Conservation (phyloP, 1,140 invertebrate genomes). For the Pachypeltis micranthus region DNA sequence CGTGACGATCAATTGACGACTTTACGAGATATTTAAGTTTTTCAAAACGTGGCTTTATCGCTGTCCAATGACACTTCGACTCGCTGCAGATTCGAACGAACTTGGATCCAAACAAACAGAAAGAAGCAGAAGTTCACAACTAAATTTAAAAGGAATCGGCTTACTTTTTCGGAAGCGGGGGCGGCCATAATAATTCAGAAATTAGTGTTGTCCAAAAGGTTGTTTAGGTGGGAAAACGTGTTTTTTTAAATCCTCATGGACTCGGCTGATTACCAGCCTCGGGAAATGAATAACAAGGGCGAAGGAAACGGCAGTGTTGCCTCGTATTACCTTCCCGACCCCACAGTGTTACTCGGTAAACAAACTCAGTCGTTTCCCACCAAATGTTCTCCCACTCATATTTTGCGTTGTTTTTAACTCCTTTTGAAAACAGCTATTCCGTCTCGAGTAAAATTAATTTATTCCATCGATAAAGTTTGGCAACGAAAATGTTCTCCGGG, state of each 20-base stretch:
- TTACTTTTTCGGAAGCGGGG: conserved; percentile 12
- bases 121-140: not conserved
- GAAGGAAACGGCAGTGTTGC: not conserved
- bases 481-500: too few species aligned
- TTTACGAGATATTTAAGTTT: not conserved
- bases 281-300: too few species aligned
- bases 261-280: not conserved
- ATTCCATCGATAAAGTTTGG: too few species aligned
- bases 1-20: too few species aligned
- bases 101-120: not conserved
- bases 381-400: too few species aligned
- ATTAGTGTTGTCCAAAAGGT: not conserved
- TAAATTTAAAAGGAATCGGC: not conserved
- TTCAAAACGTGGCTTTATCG: too few species aligned
- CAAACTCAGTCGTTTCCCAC: too few species aligned
- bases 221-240: not conserved
- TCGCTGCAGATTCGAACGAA: not conserved
- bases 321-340: too few species aligned
- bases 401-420: too few species aligned
- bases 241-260: not conserved
- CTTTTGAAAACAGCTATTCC: too few species aligned
- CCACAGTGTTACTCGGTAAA: too few species aligned
- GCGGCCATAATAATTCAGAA: not conserved
- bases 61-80: not conserved
- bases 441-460: too few species aligned